These are phyloP conservation scores for Brenthis hecate DNA, from an alignment of 2,888 invertebrate genomes.

Conservation along the genomic window DNA sequence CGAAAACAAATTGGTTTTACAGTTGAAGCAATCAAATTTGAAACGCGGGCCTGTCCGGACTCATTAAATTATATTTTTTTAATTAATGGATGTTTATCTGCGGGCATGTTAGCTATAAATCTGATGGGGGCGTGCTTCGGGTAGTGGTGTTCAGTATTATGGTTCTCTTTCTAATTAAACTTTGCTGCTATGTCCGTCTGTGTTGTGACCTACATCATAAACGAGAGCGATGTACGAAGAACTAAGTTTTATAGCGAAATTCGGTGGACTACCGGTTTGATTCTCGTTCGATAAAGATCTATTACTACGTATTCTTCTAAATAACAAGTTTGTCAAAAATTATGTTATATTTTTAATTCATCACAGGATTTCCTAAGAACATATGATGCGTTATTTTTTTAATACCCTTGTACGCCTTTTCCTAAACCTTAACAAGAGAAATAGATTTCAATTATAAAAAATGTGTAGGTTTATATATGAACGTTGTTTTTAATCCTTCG, in stretches of 20 bases:
- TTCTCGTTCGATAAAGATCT: too few species aligned
- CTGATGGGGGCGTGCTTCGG: conserved; percentile 72
- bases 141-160: conserved; percentile 74
- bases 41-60: conserved; percentile 46
- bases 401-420: too few species aligned
- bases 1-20: conserved; percentile 42
- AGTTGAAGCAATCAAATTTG: conserved; percentile 43
- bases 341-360: too few species aligned
- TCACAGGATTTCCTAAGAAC: too few species aligned
- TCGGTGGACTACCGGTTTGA: neutral
- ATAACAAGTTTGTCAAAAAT: too few species aligned
- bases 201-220: conserved; percentile 40
- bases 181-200: conserved; percentile 50
- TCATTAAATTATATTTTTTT: conserved; percentile 73
- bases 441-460: too few species aligned
- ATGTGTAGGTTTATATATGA: too few species aligned
- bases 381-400: too few species aligned
- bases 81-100: conserved; percentile 81
- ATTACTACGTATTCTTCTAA: too few species aligned
- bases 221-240: conserved; percentile 25
- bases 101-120: conserved; percentile 74
- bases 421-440: too few species aligned
- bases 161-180: conserved; percentile 80
- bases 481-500: too few species aligned
- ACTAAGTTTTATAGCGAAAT: neutral